Evolutionary conservation across 2,113 vertebrate species (phyloP), one percentile per base, ranked within the genome.

Genomic region (Sprattus sprattus): DNA sequence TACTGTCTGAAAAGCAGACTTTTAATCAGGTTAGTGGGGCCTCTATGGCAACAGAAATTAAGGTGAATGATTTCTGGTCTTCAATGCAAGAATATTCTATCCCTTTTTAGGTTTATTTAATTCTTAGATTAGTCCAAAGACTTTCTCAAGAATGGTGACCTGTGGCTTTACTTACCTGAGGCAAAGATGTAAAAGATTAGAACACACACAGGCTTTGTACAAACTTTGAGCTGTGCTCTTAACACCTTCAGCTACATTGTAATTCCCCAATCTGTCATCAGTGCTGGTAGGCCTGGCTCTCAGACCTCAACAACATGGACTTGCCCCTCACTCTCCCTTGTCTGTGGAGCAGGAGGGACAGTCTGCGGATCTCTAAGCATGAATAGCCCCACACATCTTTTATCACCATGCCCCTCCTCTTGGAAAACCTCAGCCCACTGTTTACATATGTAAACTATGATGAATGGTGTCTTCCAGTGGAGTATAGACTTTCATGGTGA

Each of bases 1-100:
- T 78, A 78, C 71, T 39, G 71, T 78, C 25, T 32, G 71, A 78
- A 39, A 78, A 39, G 28, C 5, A 32, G 28, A 78, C 28, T 39
- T 78, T 16, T 16, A 88, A 78, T 46, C 64, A 57, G 15, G 80
- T 80, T 25, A 3, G 15, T 25, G 80, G 18, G 64, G 64, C 88
- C 84, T 85, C 87, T 86, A 83, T 90, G 84, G 86, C 86, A 88
- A 87, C 89, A 4, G 18, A 60, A 20, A 5, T 60, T 2, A 60
- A 60, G 20, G 22, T 60, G 20, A 60, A 60, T 60, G 20, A 60
- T 22, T 18, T 22, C 18, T 22, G 4, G 6, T 7, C 52, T 57
- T 16, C 52, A 20, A 6, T 22, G 18, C 18, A 60, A 18, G 52
- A 54, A 15, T 54, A 18, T 54, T 54, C 3, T 16, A 54, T 54